Percentiles rank a stretch among this genome's conserved stretches.
phyloP scores from a whole-genome alignment of 2,888 invertebrate genomes.

The Drosophila aldrichi region DNA sequence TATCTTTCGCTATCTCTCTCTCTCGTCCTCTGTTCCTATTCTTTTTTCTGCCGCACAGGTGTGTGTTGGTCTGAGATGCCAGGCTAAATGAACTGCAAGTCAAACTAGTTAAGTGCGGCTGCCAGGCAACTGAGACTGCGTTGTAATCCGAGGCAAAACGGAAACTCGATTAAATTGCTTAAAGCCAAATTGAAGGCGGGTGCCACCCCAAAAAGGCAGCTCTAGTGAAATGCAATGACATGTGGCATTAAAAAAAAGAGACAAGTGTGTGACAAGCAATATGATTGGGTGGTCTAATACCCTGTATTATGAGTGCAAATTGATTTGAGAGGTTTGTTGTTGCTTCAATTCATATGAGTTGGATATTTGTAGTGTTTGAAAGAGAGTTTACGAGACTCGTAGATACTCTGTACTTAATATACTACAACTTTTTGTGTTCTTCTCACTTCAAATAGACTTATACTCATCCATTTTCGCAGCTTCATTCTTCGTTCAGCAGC shows the following conservation, averaged over 20 bases:
- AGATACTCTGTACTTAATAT: neutral
- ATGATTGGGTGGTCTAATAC: neutral
- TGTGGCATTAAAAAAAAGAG: slow-evolving; percentile 10
- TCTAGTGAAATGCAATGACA: slow-evolving; percentile 41
- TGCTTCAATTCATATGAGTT: neutral
- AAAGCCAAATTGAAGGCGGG: slow-evolving; percentile 65
- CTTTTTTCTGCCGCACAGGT: slow-evolving; percentile 21
- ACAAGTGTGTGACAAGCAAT: neutral
- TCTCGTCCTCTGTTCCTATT: slow-evolving; percentile 14
- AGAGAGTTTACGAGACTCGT: neutral
- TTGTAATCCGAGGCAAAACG: slow-evolving; percentile 57
- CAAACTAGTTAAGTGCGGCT: slow-evolving; percentile 73
- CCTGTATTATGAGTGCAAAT: neutral
- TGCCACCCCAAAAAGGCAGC: slow-evolving; percentile 40
- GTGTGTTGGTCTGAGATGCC: slow-evolving; percentile 53
- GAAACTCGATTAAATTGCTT: slow-evolving; percentile 72
- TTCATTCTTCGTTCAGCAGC: neutral
- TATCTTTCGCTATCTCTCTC: slow-evolving; percentile 19
- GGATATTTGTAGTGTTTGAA: neutral
- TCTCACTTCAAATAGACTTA: too few relatives aligned
- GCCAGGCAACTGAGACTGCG: slow-evolving; percentile 40
- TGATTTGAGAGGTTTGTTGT: neutral
- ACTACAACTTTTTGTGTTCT: neutral
- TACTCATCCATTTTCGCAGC: too few relatives aligned
- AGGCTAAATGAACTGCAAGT: slow-evolving; percentile 71